A percentile compares a stretch with the other conserved stretches of the same genome.
Conservation (phyloP, 2,113 vertebrate species). For the Cyprinodon variegatus region DNA sequence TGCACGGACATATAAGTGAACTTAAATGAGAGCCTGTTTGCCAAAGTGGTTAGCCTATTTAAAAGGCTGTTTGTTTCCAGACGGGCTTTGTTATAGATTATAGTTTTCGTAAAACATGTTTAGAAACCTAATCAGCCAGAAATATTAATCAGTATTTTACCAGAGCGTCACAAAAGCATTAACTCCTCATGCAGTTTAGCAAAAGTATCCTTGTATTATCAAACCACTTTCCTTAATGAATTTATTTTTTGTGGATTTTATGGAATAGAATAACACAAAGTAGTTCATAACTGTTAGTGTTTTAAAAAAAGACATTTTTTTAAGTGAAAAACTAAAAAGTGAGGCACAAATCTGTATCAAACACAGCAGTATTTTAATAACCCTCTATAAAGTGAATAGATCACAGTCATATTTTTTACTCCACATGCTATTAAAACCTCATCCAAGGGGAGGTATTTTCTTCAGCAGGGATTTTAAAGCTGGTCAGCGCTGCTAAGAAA, state of each 20-base stretch:
- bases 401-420: background rate
- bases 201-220: background rate
- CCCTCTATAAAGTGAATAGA: background rate
- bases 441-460: background rate
- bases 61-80: constrained; percentile 20
- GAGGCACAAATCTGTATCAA: no score
- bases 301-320: no score
- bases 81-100: constrained; percentile 2
- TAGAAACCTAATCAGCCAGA: constrained; percentile 26
- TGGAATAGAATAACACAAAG: background rate
- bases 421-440: background rate
- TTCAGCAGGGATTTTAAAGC: background rate
- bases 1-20: constrained; percentile 33
- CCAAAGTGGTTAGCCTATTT: constrained; percentile 43
- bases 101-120: constrained; percentile 21
- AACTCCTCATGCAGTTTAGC: background rate
- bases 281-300: background rate
- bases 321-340: background rate
- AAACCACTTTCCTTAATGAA: background rate
- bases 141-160: background rate
- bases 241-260: background rate
- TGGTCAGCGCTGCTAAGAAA: background rate
- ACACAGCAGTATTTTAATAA: no score
- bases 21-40: constrained; percentile 36
- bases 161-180: background rate